phyloP scores from a whole-genome alignment of 2,797 vertebrate species.

The Manis crassicaudata region DNA sequence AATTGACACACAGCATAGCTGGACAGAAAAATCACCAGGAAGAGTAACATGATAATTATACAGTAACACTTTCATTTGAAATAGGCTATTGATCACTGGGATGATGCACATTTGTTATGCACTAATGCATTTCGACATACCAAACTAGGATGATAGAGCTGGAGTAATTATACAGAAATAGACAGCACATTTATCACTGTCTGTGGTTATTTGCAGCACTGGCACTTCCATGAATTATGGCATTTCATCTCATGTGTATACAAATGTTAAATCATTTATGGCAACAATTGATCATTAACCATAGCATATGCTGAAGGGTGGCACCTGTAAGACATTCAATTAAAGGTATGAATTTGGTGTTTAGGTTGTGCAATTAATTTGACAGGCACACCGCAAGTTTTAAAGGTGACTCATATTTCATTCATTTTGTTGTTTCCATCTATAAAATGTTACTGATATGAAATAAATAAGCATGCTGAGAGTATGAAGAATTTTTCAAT shows the following conservation, averaged over 20 bases:
- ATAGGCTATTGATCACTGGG: slow-evolving; percentile 81
- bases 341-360: slow-evolving; percentile 45
- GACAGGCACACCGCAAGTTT: slow-evolving; percentile 35
- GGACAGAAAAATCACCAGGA: slow-evolving; percentile 70
- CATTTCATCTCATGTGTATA: slow-evolving; percentile 70
- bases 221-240: slow-evolving; percentile 82
- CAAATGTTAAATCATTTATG: slow-evolving; percentile 79
- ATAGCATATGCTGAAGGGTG: slow-evolving; percentile 27
- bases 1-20: slow-evolving; percentile 9
- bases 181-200: slow-evolving; percentile 79
- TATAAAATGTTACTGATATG: slow-evolving; percentile 46
- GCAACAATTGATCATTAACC: slow-evolving; percentile 74
- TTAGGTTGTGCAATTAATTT: slow-evolving; percentile 50
- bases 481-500: slow-evolving; percentile 38
- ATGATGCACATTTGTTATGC: slow-evolving; percentile 71
- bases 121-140: slow-evolving; percentile 71
- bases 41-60: slow-evolving; percentile 70
- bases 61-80: slow-evolving; percentile 69
- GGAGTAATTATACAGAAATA: slow-evolving; percentile 82
- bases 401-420: slow-evolving; percentile 67
- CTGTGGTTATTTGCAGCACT: slow-evolving; percentile 76
- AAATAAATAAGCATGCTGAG: slow-evolving; percentile 29
- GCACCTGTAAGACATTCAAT: slow-evolving; percentile 67
- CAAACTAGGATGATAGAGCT: slow-evolving; percentile 72
- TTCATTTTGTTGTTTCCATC: slow-evolving; percentile 42